Evolutionary conservation across 2,113 vertebrate species (phyloP), one percentile per base, ranked within the genome.

Genomic region (Psittacula cyanocephala): DNA sequence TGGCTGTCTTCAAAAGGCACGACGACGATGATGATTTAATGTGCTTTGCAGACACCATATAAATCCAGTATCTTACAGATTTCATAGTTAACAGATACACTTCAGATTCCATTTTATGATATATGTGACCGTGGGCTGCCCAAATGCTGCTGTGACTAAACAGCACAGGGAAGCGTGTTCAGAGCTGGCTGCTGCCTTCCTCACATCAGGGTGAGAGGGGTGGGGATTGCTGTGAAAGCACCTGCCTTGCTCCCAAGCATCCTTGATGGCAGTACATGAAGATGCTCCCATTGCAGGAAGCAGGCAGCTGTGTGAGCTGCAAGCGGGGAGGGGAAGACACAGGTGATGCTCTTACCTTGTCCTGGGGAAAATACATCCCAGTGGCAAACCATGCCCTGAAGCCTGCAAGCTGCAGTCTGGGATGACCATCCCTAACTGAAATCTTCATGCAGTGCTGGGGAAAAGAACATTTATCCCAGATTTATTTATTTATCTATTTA

Each of bases 11-110:
- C 5, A 89, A 79, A 91, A 93, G 94, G 74, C 52, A 71, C 19
- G 11, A 74, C 78, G 79, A 57, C 16, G 46, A 78, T 94, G 68
- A 93, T 88, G 75, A 59, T 96, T 82, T 92, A 81, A 97, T 88
- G 79, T 94, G 79, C 85, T 92, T 88, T 89, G 78, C 95, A 96
- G 87, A 90, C 86, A 80, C 86, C 60, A 19, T 89, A 88, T 84
- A 95, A 95, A 94, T 90, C 47, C n/a, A 47, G 2, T 92, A 69
- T 79, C 86, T 89, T 89, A 68, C 64, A 79, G 91, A 72, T 96
- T 91, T 91, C 87, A 84, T 90, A 63, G 86, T 25, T 64, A 72
- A 62, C 50, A 3, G 69, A 44, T 79, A 23, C 33, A 41, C 83
- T 86, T 37, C 86, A 41, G 77, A 53, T 86, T 79, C 69, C 77